Base-by-base conservation (phyloP, 2,888 invertebrate species). In the Hirtodrosophila confusa region DNA sequence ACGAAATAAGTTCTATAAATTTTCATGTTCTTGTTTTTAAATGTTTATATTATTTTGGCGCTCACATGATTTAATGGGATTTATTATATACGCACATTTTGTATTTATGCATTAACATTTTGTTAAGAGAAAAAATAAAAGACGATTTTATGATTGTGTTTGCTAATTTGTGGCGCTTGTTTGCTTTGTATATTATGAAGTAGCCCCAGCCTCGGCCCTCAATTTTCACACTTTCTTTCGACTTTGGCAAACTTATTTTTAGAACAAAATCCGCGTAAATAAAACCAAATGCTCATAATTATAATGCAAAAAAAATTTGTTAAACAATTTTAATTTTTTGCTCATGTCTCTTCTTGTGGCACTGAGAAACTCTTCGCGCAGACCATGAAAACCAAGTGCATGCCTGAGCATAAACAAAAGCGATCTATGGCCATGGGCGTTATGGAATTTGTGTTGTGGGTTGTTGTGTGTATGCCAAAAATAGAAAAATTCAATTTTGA, bases 151-250 rank as follows among this genome's bases (percentile, higher is more conserved):
- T 54, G 69, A 64, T 71, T 58, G 55, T 66, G 41, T 60, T 70
- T 71, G 54, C 66, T 60, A 66, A 74, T 75, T 75, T 56, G 53
- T 58, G 55, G 11, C 57, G 35, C 54, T 61, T 45, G 56, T 62
- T 80, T 75, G 83, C 61, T 53, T 58, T 55, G 72, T 62, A 78
- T 63, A 80, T 79, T 74, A 77, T 74, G 56, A 69, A 65, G 62
- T 44, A 61, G 71, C 51, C 47, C 44, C 63, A 53, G 68, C 57
- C 47, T 63, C 67, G 77, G 64, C 84, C 78, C 78, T 67, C 80
- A 58, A 27, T 53, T 61, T 84, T 80, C 80, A 80, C 80, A 80
- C 80, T 80, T 80, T 84, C 84, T 69, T 67, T 78, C 45, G 55
- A 68, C 62, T 61, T 64, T 56, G 64, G 66, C 49, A 54, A 39